Conservation (phyloP, 2,797 vertebrate species). For the Sciaenops ocellatus region DNA sequence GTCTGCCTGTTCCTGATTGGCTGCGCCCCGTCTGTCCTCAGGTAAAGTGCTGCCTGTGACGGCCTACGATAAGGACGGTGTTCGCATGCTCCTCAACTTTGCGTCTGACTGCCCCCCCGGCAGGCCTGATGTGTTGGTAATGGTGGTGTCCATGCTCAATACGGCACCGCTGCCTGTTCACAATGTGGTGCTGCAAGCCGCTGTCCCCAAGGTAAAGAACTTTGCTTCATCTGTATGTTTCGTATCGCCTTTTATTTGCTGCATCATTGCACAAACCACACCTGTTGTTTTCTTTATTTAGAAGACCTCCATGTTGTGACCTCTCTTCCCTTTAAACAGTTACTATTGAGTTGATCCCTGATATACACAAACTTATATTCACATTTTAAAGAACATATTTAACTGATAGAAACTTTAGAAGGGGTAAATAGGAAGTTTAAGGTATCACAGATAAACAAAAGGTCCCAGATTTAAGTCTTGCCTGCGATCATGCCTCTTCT, state of each 20-base stretch:
- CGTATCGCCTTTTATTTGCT: background rate
- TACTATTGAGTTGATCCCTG: too few relatives aligned
- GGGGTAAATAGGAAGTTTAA: too few relatives aligned
- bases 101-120: slow-evolving; percentile 92
- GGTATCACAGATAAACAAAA: background rate
- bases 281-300: too few relatives aligned
- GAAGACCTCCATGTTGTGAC: too few relatives aligned
- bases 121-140: slow-evolving; percentile 91
- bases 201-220: slow-evolving; percentile 93
- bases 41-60: slow-evolving; percentile 93
- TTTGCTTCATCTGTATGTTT: background rate
- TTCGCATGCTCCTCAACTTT: slow-evolving; percentile 95
- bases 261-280: background rate
- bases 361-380: too few relatives aligned
- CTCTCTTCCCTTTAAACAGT: too few relatives aligned
- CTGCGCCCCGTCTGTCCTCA: slow-evolving; percentile 62
- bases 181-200: slow-evolving; percentile 92
- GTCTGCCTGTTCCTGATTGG: slow-evolving; percentile 4
- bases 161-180: slow-evolving; percentile 90
- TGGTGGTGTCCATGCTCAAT: slow-evolving; percentile 97
- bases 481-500: too few relatives aligned
- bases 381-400: too few relatives aligned
- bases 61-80: slow-evolving; percentile 94
- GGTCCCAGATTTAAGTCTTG: too few relatives aligned
- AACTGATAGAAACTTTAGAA: too few relatives aligned